These are phyloP conservation scores for Embidobia sp. DNA, from an alignment of 2,888 invertebrate genomes.

Conservation along the genomic window DNA sequence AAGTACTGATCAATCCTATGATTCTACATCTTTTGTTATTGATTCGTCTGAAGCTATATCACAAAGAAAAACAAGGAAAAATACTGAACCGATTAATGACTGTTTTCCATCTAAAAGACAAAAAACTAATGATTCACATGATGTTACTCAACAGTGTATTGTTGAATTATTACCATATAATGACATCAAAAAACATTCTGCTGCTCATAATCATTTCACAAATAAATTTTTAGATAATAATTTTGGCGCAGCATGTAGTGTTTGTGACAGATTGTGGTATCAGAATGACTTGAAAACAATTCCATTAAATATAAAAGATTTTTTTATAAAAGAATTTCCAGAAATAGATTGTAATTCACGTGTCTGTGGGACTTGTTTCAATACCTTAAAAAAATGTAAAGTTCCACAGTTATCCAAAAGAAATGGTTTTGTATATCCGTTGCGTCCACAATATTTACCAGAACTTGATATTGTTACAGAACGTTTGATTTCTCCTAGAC, in stretches of 20 bases:
- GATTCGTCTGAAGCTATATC: too few relatives aligned
- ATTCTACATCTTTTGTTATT: too few relatives aligned
- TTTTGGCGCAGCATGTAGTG: background rate
- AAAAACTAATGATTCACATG: too few relatives aligned
- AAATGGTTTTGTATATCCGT: background rate
- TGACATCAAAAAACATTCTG: background rate
- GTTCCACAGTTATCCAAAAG: background rate
- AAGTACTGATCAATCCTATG: too few relatives aligned
- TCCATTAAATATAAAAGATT: too few relatives aligned
- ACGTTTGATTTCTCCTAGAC: constrained; percentile 40
- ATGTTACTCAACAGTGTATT: background rate
- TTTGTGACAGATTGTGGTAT: constrained; percentile 8
- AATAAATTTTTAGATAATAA: background rate
- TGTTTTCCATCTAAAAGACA: too few relatives aligned
- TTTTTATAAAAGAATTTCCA: background rate
- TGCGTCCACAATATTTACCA: constrained; percentile 19
- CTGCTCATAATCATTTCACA: background rate
- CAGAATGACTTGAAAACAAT: background rate
- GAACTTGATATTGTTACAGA: constrained; percentile 30
- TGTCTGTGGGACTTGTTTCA: background rate
- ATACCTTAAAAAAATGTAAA: background rate
- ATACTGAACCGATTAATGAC: background rate
- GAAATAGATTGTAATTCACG: background rate
- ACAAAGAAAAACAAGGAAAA: too few relatives aligned
- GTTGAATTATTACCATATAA: background rate